Percentiles rank a stretch among this genome's conserved stretches.
Evolutionary conservation across 2,888 invertebrate species (phyloP).

Genomic region (Thelaira solivaga): DNA sequence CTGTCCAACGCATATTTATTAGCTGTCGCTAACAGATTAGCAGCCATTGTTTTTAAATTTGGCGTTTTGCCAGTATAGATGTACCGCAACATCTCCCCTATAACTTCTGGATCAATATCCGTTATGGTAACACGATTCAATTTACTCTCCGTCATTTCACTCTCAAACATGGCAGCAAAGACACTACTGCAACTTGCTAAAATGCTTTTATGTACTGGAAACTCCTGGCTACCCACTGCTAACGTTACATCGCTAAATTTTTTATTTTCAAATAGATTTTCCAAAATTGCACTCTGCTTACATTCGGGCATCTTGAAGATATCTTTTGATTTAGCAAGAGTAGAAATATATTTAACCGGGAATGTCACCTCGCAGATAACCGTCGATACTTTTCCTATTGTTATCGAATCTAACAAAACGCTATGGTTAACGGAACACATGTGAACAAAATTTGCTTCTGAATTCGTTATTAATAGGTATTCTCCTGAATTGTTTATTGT

Average conservation of each 20-base stretch:
- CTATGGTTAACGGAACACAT: too few species aligned
- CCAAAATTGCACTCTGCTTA: too few species aligned
- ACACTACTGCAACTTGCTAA: constrained; percentile 93
- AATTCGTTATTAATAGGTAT: too few species aligned
- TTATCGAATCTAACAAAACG: too few species aligned
- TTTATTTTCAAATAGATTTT: constrained; percentile 85
- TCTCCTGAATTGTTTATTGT: too few species aligned
- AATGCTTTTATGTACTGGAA: constrained; percentile 98
- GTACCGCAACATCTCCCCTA: constrained; percentile 97
- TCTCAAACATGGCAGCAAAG: constrained; percentile 99
- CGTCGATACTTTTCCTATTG: too few species aligned
- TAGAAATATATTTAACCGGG: too few species aligned
- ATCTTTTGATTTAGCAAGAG: too few species aligned
- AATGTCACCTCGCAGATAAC: too few species aligned
- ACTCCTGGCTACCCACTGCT: constrained; percentile 91
- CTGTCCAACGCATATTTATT: constrained; percentile 99
- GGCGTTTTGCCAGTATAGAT: constrained; percentile 98
- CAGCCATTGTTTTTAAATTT: constrained; percentile 98
- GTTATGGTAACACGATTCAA: constrained; percentile 96
- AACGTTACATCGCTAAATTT: constrained; percentile 79
- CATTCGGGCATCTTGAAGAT: too few species aligned
- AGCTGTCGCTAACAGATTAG: constrained; percentile 97
- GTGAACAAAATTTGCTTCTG: too few species aligned
- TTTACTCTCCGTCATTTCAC: constrained; percentile 98
- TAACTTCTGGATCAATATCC: constrained; percentile 98